A percentile compares a stretch with the other conserved stretches of the same genome.
Evolutionary conservation across 2,797 vertebrate genomes (phyloP).

Genomic region (Phoxinus dragarum): DNA sequence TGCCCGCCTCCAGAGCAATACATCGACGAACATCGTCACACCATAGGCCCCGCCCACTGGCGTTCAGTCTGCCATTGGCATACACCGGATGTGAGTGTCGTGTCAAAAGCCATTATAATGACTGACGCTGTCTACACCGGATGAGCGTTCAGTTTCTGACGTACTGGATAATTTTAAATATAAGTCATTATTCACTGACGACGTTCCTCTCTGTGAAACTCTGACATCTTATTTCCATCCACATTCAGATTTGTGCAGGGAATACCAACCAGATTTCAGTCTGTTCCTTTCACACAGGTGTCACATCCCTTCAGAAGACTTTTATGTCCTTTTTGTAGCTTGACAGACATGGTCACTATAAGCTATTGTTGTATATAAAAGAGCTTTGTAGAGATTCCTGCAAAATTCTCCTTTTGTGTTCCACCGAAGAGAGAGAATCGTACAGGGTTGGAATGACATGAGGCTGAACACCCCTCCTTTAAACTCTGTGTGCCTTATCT

Average conservation of each 20-base stretch:
- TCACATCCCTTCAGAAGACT: not conserved
- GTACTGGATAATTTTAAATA: not conserved
- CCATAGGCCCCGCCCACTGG: no score
- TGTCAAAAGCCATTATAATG: not conserved
- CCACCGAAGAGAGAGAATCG: not conserved
- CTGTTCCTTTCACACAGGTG: not conserved
- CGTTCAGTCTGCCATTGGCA: not conserved
- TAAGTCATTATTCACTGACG: not conserved
- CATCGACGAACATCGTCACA: no score
- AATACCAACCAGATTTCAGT: not conserved
- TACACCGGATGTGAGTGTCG: no score
- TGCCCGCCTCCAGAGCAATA: no score
- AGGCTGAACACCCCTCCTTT: not conserved
- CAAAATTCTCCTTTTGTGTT: not conserved
- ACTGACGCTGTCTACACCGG: not conserved
- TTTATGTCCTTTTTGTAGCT: not conserved
- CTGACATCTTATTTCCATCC: not conserved
- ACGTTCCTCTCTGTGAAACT: not conserved
- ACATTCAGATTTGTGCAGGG: not conserved
- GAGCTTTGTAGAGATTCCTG: conserved; percentile 7
- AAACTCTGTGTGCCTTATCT: conserved; percentile 19
- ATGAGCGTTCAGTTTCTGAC: not conserved
- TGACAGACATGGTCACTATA: not conserved
- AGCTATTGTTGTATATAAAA: not conserved
- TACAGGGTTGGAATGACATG: not conserved